Conservation (phyloP, 2,888 invertebrate species). For the Microplitis deprimator region DNA sequence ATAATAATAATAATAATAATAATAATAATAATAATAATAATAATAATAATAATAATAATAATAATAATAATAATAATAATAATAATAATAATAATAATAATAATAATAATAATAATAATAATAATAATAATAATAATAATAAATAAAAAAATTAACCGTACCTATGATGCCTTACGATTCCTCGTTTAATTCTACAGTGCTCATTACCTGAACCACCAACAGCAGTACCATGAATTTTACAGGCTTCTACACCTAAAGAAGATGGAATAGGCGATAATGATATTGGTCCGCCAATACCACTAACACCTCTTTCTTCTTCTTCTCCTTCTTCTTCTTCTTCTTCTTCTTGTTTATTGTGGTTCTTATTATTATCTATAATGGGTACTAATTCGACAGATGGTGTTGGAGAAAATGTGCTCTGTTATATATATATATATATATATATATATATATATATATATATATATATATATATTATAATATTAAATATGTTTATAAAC, state of each 20-base stretch:
- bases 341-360: no score
- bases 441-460: background rate
- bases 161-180: constrained; percentile 70
- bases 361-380: constrained; percentile 60
- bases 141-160: constrained; percentile 44
- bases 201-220: constrained; percentile 64
- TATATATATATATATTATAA: background rate
- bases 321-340: no score
- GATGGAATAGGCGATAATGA: constrained; percentile 67
- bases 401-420: constrained; percentile 70
- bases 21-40: no score
- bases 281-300: constrained; percentile 65
- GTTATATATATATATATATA: constrained; percentile 15
- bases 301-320: constrained; percentile 52
- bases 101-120: no score
- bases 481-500: background rate
- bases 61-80: constrained; percentile 25
- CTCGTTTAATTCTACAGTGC: constrained; percentile 68
- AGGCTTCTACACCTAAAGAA: constrained; percentile 63
- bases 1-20: no score
- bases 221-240: constrained; percentile 69
- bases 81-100: no score
- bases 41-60: background rate
- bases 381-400: constrained; percentile 69
- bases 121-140: background rate